These are phyloP conservation scores for Crypturellus tataupa DNA, from an alignment of 2,797 vertebrate genomes.

Conservation along the genomic window DNA sequence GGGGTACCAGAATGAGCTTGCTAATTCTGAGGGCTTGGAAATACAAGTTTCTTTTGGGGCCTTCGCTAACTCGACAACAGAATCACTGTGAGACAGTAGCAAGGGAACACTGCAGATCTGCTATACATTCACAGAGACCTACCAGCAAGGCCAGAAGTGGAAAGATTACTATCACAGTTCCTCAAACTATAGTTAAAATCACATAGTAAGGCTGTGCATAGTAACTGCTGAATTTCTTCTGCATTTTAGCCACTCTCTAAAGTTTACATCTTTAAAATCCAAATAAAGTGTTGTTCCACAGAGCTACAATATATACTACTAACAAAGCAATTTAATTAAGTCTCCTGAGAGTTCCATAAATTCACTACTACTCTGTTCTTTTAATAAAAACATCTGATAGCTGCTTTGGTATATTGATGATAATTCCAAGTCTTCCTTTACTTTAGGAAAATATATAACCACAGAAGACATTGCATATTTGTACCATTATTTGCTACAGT, in stretches of 20 bases:
- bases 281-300: background rate
- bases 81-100: conserved; percentile 30
- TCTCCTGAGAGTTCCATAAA: background rate
- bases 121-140: conserved; percentile 14
- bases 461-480: background rate
- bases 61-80: conserved; percentile 45
- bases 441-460: background rate
- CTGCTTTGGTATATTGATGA: background rate
- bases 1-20: background rate
- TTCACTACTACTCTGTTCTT: background rate
- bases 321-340: background rate
- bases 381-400: background rate
- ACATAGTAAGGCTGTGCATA: background rate
- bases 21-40: conserved; percentile 4
- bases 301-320: background rate
- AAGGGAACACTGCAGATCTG: conserved; percentile 27
- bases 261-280: background rate
- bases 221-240: background rate
- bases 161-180: conserved; percentile 22
- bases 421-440: background rate
- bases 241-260: background rate
- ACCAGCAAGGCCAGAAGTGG: background rate
- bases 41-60: conserved; percentile 17
- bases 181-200: conserved; percentile 29
- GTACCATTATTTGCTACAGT: background rate